Evolutionary conservation across 2,797 vertebrate species (phyloP).

Genomic region (Neosalanx taihuensis): DNA sequence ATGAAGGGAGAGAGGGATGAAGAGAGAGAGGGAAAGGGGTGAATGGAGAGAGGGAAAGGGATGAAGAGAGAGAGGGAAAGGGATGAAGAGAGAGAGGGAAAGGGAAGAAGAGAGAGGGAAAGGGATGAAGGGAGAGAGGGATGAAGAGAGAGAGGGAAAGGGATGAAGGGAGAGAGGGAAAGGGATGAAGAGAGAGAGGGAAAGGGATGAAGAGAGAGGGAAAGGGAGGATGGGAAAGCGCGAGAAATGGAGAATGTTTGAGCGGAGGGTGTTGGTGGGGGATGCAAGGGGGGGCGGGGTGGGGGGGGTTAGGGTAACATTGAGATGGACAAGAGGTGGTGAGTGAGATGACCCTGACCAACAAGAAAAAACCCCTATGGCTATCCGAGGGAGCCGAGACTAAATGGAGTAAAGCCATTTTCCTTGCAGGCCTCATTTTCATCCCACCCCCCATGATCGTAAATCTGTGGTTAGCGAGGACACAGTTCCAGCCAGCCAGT

Average conservation of each 20-base stretch:
- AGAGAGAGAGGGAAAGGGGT: not conserved
- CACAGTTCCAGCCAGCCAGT: slow-evolving; percentile 41
- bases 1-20: not conserved
- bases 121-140: not conserved
- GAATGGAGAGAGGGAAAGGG: not conserved
- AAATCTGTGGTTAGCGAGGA: slow-evolving; percentile 61
- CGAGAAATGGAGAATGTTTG: slow-evolving; percentile 22
- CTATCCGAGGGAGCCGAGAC: slow-evolving; percentile 38
- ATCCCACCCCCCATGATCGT: slow-evolving; percentile 56
- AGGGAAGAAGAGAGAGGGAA: not conserved
- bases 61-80: not conserved
- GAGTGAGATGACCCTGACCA: slow-evolving; percentile 45
- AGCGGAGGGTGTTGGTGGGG: not conserved
- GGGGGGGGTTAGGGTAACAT: too few species aligned
- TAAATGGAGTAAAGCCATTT: slow-evolving; percentile 52
- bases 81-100: not conserved
- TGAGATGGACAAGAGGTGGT: too few species aligned
- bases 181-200: slow-evolving; percentile 2
- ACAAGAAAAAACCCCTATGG: slow-evolving; percentile 39
- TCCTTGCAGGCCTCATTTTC: slow-evolving; percentile 60
- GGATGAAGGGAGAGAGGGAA: not conserved
- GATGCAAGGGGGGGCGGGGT: too few species aligned
- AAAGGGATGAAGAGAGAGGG: slow-evolving; percentile 30
- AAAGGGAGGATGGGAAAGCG: slow-evolving; percentile 41
- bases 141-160: not conserved